These are phyloP conservation scores for Pyrrhosoma nymphula DNA, from an alignment of 2,888 invertebrate species.

Conservation along the genomic window DNA sequence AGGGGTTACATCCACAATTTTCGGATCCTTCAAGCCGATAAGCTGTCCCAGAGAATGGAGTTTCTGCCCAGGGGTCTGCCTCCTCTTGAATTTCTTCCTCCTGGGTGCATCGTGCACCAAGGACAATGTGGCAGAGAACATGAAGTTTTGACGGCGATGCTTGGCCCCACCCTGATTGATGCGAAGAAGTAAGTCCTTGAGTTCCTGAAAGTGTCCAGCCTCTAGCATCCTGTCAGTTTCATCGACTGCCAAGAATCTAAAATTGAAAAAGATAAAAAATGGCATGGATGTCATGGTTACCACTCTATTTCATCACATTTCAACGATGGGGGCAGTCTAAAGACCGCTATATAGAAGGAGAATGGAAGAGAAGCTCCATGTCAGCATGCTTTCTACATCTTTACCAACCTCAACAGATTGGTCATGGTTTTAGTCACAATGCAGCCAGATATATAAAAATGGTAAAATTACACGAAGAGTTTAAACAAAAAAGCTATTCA, in stretches of 20 bases:
- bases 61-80: slow-evolving; percentile 86
- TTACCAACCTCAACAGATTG: too few relatives aligned
- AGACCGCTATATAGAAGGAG: too few relatives aligned
- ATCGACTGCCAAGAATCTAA: slow-evolving; percentile 94
- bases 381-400: too few relatives aligned
- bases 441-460: too few relatives aligned
- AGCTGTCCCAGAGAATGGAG: slow-evolving; percentile 87
- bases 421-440: too few relatives aligned
- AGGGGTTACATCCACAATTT: slow-evolving; percentile 94
- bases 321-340: too few relatives aligned
- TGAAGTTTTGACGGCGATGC: slow-evolving; percentile 91
- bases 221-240: slow-evolving; percentile 99
- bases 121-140: slow-evolving; percentile 98
- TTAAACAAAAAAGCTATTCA: too few relatives aligned
- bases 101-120: slow-evolving; percentile 91
- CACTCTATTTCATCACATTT: too few relatives aligned
- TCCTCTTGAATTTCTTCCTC: slow-evolving; percentile 74
- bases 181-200: slow-evolving; percentile 88
- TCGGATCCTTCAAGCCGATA: slow-evolving; percentile 92
- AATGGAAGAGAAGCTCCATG: too few relatives aligned
- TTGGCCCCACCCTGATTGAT: slow-evolving; percentile 82
- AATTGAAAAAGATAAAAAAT: slow-evolving; percentile 69
- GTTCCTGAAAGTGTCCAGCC: slow-evolving; percentile 95
- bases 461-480: too few relatives aligned
- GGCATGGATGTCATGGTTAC: background rate